These are phyloP conservation scores for Meiosimyza platycephala DNA, from an alignment of 2,888 invertebrate species.

Conservation along the genomic window DNA sequence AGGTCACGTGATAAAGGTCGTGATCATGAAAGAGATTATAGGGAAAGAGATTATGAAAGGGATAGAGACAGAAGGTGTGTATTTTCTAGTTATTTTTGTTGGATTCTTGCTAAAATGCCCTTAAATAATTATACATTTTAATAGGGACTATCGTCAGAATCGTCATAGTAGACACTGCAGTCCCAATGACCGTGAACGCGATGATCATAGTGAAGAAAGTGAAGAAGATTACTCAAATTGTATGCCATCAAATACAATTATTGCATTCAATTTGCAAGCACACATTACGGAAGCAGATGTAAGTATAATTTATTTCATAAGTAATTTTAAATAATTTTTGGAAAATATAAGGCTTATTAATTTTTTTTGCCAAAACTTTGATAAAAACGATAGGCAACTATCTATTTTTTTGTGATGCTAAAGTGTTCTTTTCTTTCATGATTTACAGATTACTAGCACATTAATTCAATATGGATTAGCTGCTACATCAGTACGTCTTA, in stretches of 20 bases:
- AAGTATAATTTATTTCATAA: conserved; percentile 67
- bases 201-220: conserved; percentile 57
- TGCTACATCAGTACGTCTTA: conserved; percentile 84
- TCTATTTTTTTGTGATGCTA: neutral
- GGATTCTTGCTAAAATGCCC: too few species aligned
- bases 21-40: conserved; percentile 48
- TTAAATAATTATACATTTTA: too few species aligned
- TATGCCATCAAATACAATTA: conserved; percentile 77
- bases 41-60: conserved; percentile 53
- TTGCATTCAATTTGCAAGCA: conserved; percentile 79
- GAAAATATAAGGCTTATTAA: too few species aligned
- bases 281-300: conserved; percentile 84
- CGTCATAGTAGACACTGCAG: conserved; percentile 52
- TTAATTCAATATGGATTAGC: conserved; percentile 79
- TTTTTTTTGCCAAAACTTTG: too few species aligned
- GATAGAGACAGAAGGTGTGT: conserved; percentile 50
- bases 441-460: conserved; percentile 78
- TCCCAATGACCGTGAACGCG: conserved; percentile 56
- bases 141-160: conserved; percentile 50
- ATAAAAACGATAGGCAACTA: too few species aligned
- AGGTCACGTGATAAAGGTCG: conserved; percentile 49
- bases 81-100: conserved; percentile 6
- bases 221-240: conserved; percentile 67
- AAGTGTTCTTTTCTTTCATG: conserved; percentile 50
- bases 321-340: too few species aligned